phyloP scores from a whole-genome alignment of 2,797 vertebrate genomes.

The Picus viridis region DNA sequence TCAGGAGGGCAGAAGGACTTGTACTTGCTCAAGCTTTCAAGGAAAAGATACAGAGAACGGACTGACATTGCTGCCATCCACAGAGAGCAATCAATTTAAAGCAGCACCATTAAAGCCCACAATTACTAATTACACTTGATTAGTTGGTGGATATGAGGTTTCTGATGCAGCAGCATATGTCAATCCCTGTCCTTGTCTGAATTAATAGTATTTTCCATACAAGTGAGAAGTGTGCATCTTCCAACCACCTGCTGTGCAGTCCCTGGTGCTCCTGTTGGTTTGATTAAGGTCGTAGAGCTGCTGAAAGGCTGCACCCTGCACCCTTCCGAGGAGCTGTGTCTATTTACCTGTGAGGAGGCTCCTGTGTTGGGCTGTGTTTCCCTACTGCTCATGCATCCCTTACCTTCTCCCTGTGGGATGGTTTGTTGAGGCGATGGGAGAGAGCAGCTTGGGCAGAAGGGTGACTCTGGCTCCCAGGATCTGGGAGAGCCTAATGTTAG shows the following conservation, averaged over 20 bases:
- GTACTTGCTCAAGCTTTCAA: constrained; percentile 1
- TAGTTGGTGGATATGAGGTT: not conserved
- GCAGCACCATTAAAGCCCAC: not conserved
- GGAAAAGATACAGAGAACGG: not conserved
- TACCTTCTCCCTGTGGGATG: not conserved
- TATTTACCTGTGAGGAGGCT: not conserved
- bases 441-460: not conserved
- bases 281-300: not conserved
- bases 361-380: fast-evolving
- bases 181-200: not conserved
- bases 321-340: not conserved
- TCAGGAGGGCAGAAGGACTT: not conserved
- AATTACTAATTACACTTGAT: constrained; percentile 1
- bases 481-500: not conserved
- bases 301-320: fast-evolving
- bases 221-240: fast-evolving
- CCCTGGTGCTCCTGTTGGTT: not conserved
- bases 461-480: not conserved
- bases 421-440: fast-evolving
- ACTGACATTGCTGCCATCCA: not conserved
- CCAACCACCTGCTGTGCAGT: not conserved
- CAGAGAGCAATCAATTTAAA: not conserved
- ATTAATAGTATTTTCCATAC: not conserved
- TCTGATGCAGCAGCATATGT: not conserved
- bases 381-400: not conserved